Evolutionary conservation across 1,140 invertebrate genomes (phyloP).

Genomic region (Megalonaias nervosa): DNA sequence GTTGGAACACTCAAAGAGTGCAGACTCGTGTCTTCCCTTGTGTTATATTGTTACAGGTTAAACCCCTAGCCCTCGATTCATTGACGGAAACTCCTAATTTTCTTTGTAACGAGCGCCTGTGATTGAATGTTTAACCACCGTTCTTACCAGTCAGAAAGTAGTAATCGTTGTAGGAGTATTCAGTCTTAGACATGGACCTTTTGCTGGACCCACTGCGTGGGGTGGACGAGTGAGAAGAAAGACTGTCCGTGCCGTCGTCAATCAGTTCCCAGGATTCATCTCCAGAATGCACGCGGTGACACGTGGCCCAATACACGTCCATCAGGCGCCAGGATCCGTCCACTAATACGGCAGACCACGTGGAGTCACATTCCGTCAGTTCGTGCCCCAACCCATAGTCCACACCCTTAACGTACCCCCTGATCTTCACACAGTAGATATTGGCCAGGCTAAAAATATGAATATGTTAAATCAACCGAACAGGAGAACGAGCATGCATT

Average conservation of each 20-base stretch:
- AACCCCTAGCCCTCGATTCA: too few species aligned
- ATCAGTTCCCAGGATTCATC: slow-evolving; percentile 52
- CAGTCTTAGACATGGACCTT: slow-evolving; percentile 34
- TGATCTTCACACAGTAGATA: slow-evolving; percentile 37
- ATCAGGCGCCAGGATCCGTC: slow-evolving; percentile 52
- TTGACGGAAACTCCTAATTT: too few species aligned
- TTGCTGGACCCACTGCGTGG: slow-evolving; percentile 13
- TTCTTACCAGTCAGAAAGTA: slow-evolving; percentile 70
- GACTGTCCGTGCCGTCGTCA: slow-evolving; percentile 44
- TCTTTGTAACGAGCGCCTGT: too few species aligned
- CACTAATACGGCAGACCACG: slow-evolving; percentile 53
- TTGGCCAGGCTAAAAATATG: slow-evolving; percentile 20
- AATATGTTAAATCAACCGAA: not conserved
- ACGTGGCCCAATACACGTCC: slow-evolving; percentile 52
- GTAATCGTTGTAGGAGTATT: slow-evolving; percentile 59
- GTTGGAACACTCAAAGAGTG: too few species aligned
- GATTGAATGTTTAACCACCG: too few species aligned
- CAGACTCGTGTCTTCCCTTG: too few species aligned
- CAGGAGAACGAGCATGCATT: too few species aligned
- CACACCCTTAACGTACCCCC: slow-evolving; percentile 35
- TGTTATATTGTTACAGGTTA: too few species aligned
- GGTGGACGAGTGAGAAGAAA: slow-evolving; percentile 18
- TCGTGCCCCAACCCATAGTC: slow-evolving; percentile 34
- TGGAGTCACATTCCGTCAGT: slow-evolving; percentile 33
- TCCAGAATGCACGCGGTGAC: slow-evolving; percentile 39